Base-by-base conservation (phyloP, 2,888 invertebrate species). In the Chrysolina americana region DNA sequence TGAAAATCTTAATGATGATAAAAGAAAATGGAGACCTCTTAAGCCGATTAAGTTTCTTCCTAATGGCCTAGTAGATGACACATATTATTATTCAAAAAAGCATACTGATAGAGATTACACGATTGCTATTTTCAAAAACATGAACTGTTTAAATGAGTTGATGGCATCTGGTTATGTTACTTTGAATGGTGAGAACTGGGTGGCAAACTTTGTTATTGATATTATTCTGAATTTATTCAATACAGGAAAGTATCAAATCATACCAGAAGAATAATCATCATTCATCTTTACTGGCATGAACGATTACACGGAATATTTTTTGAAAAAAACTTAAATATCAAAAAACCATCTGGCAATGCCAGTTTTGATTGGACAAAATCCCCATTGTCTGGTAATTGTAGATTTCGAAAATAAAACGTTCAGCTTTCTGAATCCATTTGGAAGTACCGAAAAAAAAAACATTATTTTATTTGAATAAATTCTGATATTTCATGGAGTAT, bases 381-480 rank as follows among this genome's bases (percentile, higher is more conserved):
- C 59, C 48, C 47, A 63, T 28, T 70, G 41, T 48, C 11, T 70
- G 70, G 36, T 70, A 36, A 64, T 70, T 63, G 50, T 70, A 19
- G 64, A 70, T 63, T 48, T 64, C 23, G n/a, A 48, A 47, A 21
- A 47, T 2, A 48, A 28, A 28, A 64, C 41, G 36, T 48, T 36
- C 13, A 48, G 23, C 8, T 70, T 48, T 15, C 8, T 70, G n/a
- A 19, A 70, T 15, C 70, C 70, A 28, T 59, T 50, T 13, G 63
- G 48, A 10, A 63, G 70, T 69, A 56, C 41, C 44, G 8, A 17
- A 28, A 21, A 15, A 15, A 48, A 48, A 63, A 63, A n/a, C 63
- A 23, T 28, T n/a, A 69, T 15, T 69, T 21, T 62, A 47, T 47
- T 62, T 62, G 23, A 69, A 44, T 4, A 62, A 62, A 69, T 59